Conservation (phyloP, 2,113 vertebrate species). For the Phalacrocorax carbo region DNA sequence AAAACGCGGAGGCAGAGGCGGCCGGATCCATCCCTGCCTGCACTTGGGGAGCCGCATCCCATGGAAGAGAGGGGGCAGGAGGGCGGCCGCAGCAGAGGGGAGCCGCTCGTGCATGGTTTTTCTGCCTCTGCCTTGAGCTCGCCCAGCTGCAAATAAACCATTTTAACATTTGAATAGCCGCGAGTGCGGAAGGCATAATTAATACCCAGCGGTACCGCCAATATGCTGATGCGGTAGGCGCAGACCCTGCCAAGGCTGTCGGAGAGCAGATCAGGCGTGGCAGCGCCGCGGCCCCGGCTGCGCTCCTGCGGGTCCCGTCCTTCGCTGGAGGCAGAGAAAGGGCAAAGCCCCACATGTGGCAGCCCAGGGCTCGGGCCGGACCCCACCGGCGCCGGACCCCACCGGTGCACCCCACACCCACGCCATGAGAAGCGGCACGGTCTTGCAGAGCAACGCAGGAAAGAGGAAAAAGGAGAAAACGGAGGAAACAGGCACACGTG, state of each 20-base stretch:
- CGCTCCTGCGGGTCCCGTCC: background rate
- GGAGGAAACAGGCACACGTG: rapidly evolving
- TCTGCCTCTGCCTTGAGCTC: constrained; percentile 46
- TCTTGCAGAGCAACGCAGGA: rapidly evolving
- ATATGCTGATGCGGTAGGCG: constrained; percentile 33
- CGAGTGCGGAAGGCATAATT: constrained; percentile 52
- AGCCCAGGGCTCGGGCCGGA: background rate
- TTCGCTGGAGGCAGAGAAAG: background rate
- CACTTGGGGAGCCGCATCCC: rapidly evolving
- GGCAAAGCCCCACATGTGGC: background rate
- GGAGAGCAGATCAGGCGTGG: background rate
- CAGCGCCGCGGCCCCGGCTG: background rate
- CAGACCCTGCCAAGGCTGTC: constrained; percentile 35
- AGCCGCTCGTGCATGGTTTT: background rate
- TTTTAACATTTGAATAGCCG: constrained; percentile 60
- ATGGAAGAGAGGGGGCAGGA: background rate
- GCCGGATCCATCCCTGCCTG: background rate
- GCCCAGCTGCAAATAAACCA: constrained; percentile 58
- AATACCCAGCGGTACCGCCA: constrained; percentile 48
- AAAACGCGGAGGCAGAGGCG: rapidly evolving
- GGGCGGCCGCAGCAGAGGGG: background rate
- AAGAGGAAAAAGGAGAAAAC: background rate
- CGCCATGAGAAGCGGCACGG: rapidly evolving
- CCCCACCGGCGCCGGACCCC: background rate
- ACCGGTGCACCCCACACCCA: background rate